Base-by-base conservation (phyloP, 2,888 invertebrate genomes). In the Drosophila lutescens region DNA sequence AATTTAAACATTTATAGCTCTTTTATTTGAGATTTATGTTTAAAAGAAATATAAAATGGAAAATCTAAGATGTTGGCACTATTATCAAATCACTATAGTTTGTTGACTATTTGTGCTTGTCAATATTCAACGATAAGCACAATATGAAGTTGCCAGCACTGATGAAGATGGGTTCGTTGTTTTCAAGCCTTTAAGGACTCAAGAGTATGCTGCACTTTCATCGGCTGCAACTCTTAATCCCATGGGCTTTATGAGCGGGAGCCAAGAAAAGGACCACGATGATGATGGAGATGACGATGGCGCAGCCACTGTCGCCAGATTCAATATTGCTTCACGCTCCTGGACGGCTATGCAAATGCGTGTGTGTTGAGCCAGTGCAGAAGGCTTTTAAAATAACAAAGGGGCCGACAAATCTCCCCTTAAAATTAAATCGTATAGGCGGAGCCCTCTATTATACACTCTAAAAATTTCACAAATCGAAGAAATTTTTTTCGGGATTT, bases 271-370 rank as follows among this genome's bases (percentile, higher is more conserved):
- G 57, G 68, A 49, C 32, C 36, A 55, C 41, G 53, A 50, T 67
- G 76, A 68, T 66, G 79, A 71, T 62, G 51, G 46, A 50, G 51
- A 30, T 67, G 69, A 51, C 20, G 43, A 51, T 59, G 41, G 62
- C 50, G 62, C 58, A 30, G 44, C 34, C 50, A 32, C 58, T 59
- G 66, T 50, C 43, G 17, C 66, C 63, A 65, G 55, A 65, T 71
- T 86, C 89, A 86, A 89, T 86, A 88, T 89, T 82, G 84, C 80
- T 77, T 71, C 74, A 85, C 73, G 74, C 72, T 46, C 47, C 56
- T 58, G 54, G 65, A 60, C 68, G 53, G 51, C 68, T 61, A 86
- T 80, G 78, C 81, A 80, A 82, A 88, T 86, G 67, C 60, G 38
- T 26, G 56, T 67, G 78, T 72, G 41, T 40, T 71, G 26, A 40